Evolutionary conservation across 2,113 vertebrate genomes (phyloP), one percentile per base, ranked within the genome.

Genomic region (Sander vitreus): DNA sequence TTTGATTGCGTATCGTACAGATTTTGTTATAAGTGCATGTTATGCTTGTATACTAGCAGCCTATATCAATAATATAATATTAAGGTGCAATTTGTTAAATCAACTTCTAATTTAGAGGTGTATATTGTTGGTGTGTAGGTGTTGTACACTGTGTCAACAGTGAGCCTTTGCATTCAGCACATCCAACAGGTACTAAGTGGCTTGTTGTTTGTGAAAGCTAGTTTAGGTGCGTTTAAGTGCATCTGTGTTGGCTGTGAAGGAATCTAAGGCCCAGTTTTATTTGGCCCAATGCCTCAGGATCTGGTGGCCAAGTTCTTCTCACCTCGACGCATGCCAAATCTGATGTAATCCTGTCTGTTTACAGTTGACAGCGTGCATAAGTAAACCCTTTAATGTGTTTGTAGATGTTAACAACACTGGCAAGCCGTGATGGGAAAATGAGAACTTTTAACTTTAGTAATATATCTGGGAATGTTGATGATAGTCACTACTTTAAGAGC

Each of bases 281-380:
- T 85, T 81, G 81, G 84, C 86, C 14, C 18, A 0, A 43, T 51
- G 63, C 72, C 45, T 88, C 58, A 15, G 71, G 74, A 81, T 81
- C 74, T 66, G 27, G 65, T 90, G 76, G 86, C 82, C 71, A 67
- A 71, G 47, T 80, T 88, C 76, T 70, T 69, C 73, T 57, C 65
- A 84, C 81, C 48, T 73, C 19, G 39, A 48, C 36, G 69, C 66
- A 60, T 58, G 73, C 55, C 67, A 87, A 74, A 91, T 83, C 73
- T 65, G 73, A 57, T 65, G 57, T 85, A 87, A 88, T 86, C 81
- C 86, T 70, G 53, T 70, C 45, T 62, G 65, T 80, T 88, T 43
- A 74, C 72, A 79, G 51, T 71, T 62, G 33, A 58, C 50, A 47
- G 48, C n/a, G 79, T 45, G 54, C 57, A 73, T 53, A 91, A 84